phyloP scores from a whole-genome alignment of 2,797 vertebrate genomes.

The Scyliorhinus canicula region DNA sequence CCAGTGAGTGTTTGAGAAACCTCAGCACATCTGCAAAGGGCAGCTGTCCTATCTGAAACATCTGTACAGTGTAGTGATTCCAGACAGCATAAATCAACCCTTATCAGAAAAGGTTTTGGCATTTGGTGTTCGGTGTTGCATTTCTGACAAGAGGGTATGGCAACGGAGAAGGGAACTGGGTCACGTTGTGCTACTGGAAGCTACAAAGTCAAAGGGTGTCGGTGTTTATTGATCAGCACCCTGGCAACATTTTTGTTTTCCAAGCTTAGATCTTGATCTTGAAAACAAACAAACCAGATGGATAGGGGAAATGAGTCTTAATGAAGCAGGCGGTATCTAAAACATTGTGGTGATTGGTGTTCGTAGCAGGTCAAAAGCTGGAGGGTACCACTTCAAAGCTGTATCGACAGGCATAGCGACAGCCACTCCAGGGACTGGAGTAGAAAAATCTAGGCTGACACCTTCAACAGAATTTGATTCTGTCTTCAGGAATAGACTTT shows the following conservation, averaged over 20 bases:
- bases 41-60: no score
- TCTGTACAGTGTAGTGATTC: background rate
- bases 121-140: background rate
- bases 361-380: background rate
- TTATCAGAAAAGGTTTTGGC: background rate
- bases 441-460: background rate
- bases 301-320: background rate
- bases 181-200: background rate
- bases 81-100: background rate
- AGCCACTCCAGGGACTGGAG: background rate
- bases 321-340: background rate
- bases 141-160: background rate
- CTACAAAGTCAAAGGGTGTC: background rate
- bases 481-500: no score
- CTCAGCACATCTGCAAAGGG: background rate
- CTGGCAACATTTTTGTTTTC: constrained; percentile 31
- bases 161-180: background rate
- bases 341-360: background rate
- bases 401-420: background rate
- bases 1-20: background rate
- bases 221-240: background rate
- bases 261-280: background rate
- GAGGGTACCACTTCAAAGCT: background rate
- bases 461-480: background rate
- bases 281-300: background rate